Evolutionary conservation across 2,113 vertebrate genomes (phyloP).

Genomic region (Bujurquina vittata): DNA sequence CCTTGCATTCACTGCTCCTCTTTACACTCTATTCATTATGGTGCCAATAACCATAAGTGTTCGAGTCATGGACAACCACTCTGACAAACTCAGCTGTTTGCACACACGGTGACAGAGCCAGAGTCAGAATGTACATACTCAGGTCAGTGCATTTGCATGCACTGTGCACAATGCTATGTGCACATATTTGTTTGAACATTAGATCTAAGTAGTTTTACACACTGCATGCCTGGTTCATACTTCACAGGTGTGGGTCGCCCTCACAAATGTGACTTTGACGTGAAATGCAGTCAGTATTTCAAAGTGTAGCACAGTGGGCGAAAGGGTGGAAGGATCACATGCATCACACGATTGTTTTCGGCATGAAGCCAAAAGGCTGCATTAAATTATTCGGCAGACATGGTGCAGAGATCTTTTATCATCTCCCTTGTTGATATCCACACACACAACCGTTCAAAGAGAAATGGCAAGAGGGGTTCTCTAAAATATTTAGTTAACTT

Average conservation of each 20-base stretch:
- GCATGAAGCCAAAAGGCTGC: not conserved
- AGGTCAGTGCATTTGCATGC: not conserved
- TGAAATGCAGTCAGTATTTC: slow-evolving; percentile 31
- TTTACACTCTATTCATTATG: slow-evolving; percentile 5
- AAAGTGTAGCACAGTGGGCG: slow-evolving; percentile 3
- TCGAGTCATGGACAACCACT: not conserved
- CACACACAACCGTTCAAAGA: not conserved
- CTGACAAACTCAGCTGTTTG: slow-evolving; percentile 5
- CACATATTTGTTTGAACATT: not conserved
- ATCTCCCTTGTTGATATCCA: not conserved
- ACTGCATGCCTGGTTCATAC: not conserved
- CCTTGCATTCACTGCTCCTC: slow-evolving; percentile 17
- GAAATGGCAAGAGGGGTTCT: not conserved
- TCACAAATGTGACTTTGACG: not conserved
- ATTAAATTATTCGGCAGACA: slow-evolving; percentile 9
- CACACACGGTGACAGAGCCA: not conserved
- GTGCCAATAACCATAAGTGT: not conserved
- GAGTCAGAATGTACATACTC: not conserved
- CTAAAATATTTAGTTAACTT: not conserved
- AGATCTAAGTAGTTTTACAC: not conserved
- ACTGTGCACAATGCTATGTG: not conserved
- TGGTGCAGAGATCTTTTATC: not conserved
- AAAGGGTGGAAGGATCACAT: slow-evolving; percentile 25
- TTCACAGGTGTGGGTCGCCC: not conserved
- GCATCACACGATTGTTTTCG: slow-evolving; percentile 9